A percentile compares a stretch with the other conserved stretches of the same genome.
Evolutionary conservation across 1,140 invertebrate genomes (phyloP).

Genomic region (Bombus difficillimus): DNA sequence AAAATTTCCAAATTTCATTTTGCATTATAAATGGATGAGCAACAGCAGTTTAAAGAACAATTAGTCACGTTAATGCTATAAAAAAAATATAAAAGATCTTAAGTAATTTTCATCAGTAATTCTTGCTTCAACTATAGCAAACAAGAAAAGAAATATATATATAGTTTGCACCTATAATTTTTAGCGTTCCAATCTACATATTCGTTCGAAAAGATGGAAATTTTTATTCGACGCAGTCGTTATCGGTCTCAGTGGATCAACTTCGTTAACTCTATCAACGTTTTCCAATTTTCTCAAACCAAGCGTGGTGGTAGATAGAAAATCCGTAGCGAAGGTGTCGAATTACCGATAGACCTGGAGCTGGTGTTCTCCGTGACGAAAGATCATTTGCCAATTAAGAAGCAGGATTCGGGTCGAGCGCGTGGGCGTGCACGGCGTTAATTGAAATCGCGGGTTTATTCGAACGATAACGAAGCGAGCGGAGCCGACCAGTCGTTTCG

Average conservation of each 20-base stretch:
- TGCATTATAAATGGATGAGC: too few species aligned
- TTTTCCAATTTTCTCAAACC: background rate
- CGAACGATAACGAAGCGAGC: conserved; percentile 23
- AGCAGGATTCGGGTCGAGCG: conserved; percentile 13
- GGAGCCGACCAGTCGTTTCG: background rate
- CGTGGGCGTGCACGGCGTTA: conserved; percentile 9
- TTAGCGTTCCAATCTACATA: background rate
- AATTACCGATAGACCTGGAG: too few species aligned
- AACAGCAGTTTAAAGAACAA: too few species aligned
- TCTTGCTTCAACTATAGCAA: too few species aligned
- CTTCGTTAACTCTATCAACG: background rate
- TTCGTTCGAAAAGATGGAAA: background rate
- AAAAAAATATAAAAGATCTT: too few species aligned
- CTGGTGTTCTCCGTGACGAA: conserved; percentile 2
- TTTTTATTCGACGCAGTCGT: background rate
- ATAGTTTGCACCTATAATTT: background rate
- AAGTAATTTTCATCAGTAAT: too few species aligned
- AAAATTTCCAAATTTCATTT: too few species aligned
- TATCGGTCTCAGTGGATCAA: background rate
- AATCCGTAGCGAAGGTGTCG: background rate
- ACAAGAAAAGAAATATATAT: background rate
- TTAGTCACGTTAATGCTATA: too few species aligned
- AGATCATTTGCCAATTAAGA: conserved; percentile 37
- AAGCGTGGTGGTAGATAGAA: background rate
- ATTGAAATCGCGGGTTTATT: conserved; percentile 43